Conservation (phyloP, 2,797 vertebrate species). For the Thamnophis elegans region DNA sequence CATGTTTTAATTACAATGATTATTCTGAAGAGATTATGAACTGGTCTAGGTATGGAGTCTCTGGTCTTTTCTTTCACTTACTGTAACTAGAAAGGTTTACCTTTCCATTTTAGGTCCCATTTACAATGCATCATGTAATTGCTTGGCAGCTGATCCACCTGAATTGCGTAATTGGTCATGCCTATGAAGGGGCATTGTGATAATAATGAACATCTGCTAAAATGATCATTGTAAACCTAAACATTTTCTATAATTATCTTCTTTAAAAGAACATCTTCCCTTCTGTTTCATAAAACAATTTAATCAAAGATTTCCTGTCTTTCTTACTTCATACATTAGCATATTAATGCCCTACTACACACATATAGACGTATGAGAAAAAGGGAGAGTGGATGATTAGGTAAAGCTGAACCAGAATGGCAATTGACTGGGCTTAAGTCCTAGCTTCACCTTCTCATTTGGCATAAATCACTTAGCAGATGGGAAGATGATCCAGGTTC, state of each 20-base stretch:
- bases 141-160: neutral
- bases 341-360: neutral
- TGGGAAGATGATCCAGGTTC: slow-evolving; percentile 30
- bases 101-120: neutral
- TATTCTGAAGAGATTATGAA: slow-evolving; percentile 1
- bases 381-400: neutral
- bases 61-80: neutral
- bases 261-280: neutral
- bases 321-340: neutral
- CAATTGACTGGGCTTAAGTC: slow-evolving; percentile 6
- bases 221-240: neutral
- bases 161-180: neutral
- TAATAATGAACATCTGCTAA: neutral
- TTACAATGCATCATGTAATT: neutral
- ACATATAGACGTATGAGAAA: neutral
- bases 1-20: neutral
- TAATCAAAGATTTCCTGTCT: neutral
- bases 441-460: slow-evolving; percentile 1
- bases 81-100: neutral
- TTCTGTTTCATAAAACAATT: neutral
- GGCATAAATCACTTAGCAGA: slow-evolving; percentile 29
- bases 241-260: neutral
- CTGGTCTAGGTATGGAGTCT: neutral
- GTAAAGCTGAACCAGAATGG: slow-evolving; percentile 4
- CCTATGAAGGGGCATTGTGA: neutral